Base-by-base conservation (phyloP, 2,113 vertebrate species). In the Rhinolophus ferrumequinum region DNA sequence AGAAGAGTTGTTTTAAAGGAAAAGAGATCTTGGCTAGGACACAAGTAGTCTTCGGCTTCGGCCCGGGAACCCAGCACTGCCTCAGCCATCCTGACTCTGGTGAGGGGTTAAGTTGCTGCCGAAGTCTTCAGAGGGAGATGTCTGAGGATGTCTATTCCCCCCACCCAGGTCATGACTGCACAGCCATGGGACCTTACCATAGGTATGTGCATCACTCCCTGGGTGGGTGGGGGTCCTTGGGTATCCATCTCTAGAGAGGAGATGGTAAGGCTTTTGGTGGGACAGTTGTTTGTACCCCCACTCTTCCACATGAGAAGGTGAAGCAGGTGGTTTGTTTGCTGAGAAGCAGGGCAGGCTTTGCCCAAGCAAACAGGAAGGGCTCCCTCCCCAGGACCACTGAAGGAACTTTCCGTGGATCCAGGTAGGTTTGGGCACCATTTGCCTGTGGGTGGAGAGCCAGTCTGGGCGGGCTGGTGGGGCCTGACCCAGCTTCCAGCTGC, bases 1-100 rank as follows among this genome's bases (percentile, higher is more conserved):
- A 79, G n/a, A 82, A 28, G 69, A 56, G 70, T 75, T 88, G 76
- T 47, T 91, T 80, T 73, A 95, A 92, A 91, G 44, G 56, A 41
- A 47, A 81, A 50, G 96, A 24, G 21, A 47, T 89, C 28, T 84
- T 56, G n/a, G 30, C 47, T 47, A 85, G 77, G 41, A 79, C 56
- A 56, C 11, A 13, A 64, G 60, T 13, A 38, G 52, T 38, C 33
- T 69, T 72, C 35, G 62, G 79, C 38, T 94, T 76, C 58, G 41
- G 64, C 30, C 12, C 50, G 33, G 26, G 62, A 90, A 62, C 15
- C 24, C 15, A 0, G 33, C 82, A 30, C 66, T 93, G 72, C 9
- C 41, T 30, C 73, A 9, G 30, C 44, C 11, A 54, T 21, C 70
- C 47, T 52, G 89, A 58, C 69, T 79, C n/a, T 75, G 72, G 4